Percentiles rank a stretch among this genome's conserved stretches.
Evolutionary conservation across 2,113 vertebrate genomes (phyloP).

Genomic region (Origma solitaria): DNA sequence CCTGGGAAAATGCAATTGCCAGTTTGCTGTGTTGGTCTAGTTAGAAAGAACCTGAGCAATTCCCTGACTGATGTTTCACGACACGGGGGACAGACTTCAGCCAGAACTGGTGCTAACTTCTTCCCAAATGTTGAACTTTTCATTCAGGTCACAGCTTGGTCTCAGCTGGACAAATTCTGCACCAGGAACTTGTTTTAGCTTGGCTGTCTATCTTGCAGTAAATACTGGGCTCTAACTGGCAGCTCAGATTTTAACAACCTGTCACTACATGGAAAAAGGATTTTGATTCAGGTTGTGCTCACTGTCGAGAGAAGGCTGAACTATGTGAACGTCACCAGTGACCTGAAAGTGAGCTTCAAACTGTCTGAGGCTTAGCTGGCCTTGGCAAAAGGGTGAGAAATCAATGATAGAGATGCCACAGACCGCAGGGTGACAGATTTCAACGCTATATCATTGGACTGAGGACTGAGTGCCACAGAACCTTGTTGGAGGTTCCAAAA

Average conservation of each 20-base stretch:
- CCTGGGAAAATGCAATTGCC: neutral
- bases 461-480: neutral
- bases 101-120: neutral
- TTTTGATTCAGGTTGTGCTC: neutral
- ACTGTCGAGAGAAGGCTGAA: neutral
- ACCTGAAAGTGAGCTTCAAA: neutral
- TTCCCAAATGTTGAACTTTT: neutral
- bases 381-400: neutral
- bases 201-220: neutral
- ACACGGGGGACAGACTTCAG: neutral
- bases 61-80: neutral
- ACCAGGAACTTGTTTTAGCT: neutral
- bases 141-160: neutral
- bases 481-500: neutral
- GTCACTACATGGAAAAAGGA: neutral
- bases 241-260: neutral
- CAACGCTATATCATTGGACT: neutral
- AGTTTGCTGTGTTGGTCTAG: neutral
- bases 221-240: neutral
- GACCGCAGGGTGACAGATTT: neutral
- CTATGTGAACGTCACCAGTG: neutral
- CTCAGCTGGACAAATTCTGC: neutral
- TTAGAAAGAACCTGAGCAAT: neutral
- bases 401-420: neutral
- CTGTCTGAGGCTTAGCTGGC: neutral